Percentiles rank a stretch among this genome's conserved stretches.
Evolutionary conservation across 1,140 invertebrate genomes (phyloP).

Genomic region (Cherax quadricarinatus): DNA sequence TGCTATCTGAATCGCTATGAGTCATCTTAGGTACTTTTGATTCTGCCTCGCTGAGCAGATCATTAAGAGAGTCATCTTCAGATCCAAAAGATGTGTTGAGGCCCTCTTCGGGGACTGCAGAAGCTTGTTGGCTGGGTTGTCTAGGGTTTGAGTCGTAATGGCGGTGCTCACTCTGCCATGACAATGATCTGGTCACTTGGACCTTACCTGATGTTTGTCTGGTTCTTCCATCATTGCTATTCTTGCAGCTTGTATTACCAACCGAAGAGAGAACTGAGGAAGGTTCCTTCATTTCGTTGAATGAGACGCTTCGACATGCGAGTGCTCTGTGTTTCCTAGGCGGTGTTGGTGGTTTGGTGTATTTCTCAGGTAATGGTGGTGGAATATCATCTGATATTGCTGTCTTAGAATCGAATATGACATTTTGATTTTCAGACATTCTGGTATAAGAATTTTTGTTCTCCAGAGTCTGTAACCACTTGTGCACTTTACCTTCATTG

Average conservation of each 20-base stretch:
- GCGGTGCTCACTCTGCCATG: constrained; percentile 65
- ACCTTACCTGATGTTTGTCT: neutral
- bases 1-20: constrained; percentile 88
- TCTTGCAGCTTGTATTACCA: neutral
- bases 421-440: constrained; percentile 46
- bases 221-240: neutral
- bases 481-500: constrained; percentile 64
- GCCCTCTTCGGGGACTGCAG: neutral
- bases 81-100: constrained; percentile 47
- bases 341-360: constrained; percentile 47
- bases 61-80: constrained; percentile 79
- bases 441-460: constrained; percentile 58
- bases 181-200: constrained; percentile 54
- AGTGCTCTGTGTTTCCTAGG: constrained; percentile 38
- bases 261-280: neutral
- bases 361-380: constrained; percentile 57
- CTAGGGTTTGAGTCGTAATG: constrained; percentile 60
- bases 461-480: constrained; percentile 68
- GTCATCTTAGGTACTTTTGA: constrained; percentile 74
- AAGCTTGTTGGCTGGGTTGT: neutral
- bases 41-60: constrained; percentile 78
- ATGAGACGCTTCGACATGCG: constrained; percentile 38
- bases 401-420: constrained; percentile 36
- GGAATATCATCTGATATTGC: neutral
- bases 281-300: constrained; percentile 36